phyloP scores from a whole-genome alignment of 2,888 invertebrate genomes.

The Loripinus fragilis region DNA sequence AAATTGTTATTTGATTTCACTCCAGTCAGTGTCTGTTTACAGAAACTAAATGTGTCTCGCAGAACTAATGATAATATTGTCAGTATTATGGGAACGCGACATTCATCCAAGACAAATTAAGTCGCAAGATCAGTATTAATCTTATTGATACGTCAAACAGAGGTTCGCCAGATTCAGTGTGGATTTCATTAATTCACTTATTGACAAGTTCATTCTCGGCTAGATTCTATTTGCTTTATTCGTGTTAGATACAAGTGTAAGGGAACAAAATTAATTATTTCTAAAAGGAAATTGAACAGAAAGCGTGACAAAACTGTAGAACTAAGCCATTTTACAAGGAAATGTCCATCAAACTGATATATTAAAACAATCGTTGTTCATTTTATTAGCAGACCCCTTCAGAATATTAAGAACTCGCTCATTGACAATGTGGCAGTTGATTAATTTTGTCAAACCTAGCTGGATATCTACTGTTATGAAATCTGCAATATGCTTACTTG shows the following conservation, averaged over 20 bases:
- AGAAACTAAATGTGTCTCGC: not conserved
- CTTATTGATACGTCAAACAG: not conserved
- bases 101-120: not conserved
- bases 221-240: not conserved
- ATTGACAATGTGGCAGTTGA: too few relatives aligned
- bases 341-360: not conserved
- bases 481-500: too few relatives aligned
- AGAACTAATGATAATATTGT: not conserved
- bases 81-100: not conserved
- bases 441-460: too few relatives aligned
- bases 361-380: too few relatives aligned
- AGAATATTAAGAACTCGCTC: too few relatives aligned
- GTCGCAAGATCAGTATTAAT: not conserved
- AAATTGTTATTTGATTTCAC: not conserved
- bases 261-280: not conserved
- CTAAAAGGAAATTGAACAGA: not conserved
- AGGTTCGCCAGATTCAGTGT: not conserved
- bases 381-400: too few relatives aligned
- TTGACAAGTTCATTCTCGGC: not conserved
- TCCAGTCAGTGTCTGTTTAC: not conserved
- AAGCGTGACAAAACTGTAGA: not conserved
- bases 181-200: slow-evolving; percentile 1
- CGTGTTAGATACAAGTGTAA: not conserved
- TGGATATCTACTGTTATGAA: too few relatives aligned
- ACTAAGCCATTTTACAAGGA: not conserved